Conservation (phyloP, 2,797 vertebrate genomes). For the Selene dorsalis region DNA sequence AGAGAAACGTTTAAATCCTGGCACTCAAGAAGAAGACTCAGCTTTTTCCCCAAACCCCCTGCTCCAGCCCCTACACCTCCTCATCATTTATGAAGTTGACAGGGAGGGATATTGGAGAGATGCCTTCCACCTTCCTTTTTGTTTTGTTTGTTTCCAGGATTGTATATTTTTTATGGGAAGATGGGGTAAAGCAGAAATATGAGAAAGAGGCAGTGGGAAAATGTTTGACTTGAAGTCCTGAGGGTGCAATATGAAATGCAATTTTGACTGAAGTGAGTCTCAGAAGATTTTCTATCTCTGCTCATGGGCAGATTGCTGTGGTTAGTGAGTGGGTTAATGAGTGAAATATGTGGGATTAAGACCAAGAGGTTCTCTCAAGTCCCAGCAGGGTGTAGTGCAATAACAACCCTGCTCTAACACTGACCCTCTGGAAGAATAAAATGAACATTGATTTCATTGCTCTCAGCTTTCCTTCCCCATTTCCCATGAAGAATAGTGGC, state of each 20-base stretch:
- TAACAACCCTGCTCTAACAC: conserved; percentile 46
- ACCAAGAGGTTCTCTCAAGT: conserved; percentile 54
- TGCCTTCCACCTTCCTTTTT: conserved; percentile 20
- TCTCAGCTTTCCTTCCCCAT: conserved; percentile 33
- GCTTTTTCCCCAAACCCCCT: conserved; percentile 12
- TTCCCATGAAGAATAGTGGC: conserved; percentile 23
- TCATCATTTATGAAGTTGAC: conserved; percentile 41
- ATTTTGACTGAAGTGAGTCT: conserved; percentile 34
- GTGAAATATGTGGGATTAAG: conserved; percentile 56
- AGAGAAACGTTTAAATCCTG: conserved; percentile 57
- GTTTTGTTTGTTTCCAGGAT: conserved; percentile 45
- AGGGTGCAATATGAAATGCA: conserved; percentile 23
- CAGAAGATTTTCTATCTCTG: conserved; percentile 12
- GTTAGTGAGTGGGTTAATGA: conserved; percentile 53
- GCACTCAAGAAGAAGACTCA: conserved; percentile 25
- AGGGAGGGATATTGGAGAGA: conserved; percentile 34
- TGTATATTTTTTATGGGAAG: conserved; percentile 23
- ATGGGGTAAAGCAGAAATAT: conserved; percentile 35
- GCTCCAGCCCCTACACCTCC: conserved; percentile 16
- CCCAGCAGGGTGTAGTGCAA: conserved; percentile 64
- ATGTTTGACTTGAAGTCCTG: conserved; percentile 57
- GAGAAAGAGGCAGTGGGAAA: conserved; percentile 39
- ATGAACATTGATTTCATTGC: conserved; percentile 49
- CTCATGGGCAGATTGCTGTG: conserved; percentile 20
- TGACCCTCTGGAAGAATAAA: conserved; percentile 55